Conservation (phyloP, 2,888 invertebrate species). For the Latrodectus elegans region DNA sequence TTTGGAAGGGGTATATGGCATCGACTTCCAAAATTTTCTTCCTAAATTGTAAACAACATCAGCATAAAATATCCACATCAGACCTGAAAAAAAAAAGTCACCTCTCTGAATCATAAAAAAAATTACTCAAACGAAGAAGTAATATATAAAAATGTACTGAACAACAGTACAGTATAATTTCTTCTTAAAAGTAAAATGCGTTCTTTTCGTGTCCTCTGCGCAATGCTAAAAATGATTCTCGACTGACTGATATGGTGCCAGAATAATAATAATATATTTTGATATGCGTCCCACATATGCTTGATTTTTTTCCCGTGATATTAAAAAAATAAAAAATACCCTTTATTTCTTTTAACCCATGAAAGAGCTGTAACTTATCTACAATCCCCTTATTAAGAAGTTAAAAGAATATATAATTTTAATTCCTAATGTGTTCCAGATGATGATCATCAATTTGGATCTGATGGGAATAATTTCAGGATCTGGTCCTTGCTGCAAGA, state of each 20-base stretch:
- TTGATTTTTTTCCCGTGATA: constrained; percentile 9
- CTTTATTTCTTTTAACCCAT: background rate
- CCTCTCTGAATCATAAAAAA: background rate
- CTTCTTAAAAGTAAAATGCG: constrained; percentile 12
- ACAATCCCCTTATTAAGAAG: constrained; percentile 33
- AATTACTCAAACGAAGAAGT: background rate
- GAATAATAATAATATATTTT: background rate
- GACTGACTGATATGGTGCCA: background rate
- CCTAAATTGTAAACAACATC: constrained; percentile 1
- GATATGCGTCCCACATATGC: constrained; percentile 1
- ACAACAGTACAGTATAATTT: constrained; percentile 10
- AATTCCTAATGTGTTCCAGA: background rate
- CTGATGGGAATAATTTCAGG: constrained; percentile 17
- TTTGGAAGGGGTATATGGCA: background rate
- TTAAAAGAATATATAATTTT: constrained; percentile 37
- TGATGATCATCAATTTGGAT: constrained; percentile 18
- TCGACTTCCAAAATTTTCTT: background rate
- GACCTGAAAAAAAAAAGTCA: background rate
- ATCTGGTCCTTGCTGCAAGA: background rate
- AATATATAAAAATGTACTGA: background rate
- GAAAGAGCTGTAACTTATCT: background rate
- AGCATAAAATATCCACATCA: background rate
- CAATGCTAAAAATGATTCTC: background rate
- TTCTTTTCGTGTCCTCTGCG: background rate
- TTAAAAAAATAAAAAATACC: constrained; percentile 42